phyloP scores from a whole-genome alignment of 2,797 vertebrate species.

The Leptoclinus maculatus region DNA sequence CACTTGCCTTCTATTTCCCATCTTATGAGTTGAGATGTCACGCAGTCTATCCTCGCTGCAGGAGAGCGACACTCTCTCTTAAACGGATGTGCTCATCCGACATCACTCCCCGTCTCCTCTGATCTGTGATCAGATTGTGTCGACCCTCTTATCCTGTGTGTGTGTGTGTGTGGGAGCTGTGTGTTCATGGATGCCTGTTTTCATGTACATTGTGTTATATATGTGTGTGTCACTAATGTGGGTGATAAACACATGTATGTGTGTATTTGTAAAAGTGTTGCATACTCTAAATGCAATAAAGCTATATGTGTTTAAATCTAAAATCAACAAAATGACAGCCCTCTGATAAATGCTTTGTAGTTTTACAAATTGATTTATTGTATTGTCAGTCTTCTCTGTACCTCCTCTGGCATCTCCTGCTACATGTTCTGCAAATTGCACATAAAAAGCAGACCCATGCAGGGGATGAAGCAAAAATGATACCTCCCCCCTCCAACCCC shows the following conservation, averaged over 20 bases:
- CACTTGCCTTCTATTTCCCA: conserved; percentile 20
- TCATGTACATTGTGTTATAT: background rate
- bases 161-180: background rate
- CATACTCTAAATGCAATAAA: background rate
- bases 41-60: conserved; percentile 31
- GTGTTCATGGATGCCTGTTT: conserved; percentile 8
- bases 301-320: background rate
- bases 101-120: conserved; percentile 24
- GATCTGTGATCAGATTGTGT: conserved; percentile 53
- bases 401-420: background rate
- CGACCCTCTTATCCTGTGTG: conserved; percentile 5
- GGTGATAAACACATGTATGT: background rate
- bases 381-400: background rate
- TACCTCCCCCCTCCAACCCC: background rate
- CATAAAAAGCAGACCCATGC: background rate
- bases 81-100: conserved; percentile 17
- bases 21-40: conserved; percentile 41
- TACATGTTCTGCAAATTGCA: background rate
- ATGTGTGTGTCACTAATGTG: background rate
- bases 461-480: background rate
- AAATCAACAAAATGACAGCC: background rate
- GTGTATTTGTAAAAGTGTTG: background rate
- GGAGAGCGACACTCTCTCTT: conserved; percentile 19
- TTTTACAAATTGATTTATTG: background rate
- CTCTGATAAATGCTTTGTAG: background rate